Percentiles rank a stretch among this genome's conserved stretches.
Evolutionary conservation across 2,797 vertebrate species (phyloP).

Genomic region (Sebastes iracundus): DNA sequence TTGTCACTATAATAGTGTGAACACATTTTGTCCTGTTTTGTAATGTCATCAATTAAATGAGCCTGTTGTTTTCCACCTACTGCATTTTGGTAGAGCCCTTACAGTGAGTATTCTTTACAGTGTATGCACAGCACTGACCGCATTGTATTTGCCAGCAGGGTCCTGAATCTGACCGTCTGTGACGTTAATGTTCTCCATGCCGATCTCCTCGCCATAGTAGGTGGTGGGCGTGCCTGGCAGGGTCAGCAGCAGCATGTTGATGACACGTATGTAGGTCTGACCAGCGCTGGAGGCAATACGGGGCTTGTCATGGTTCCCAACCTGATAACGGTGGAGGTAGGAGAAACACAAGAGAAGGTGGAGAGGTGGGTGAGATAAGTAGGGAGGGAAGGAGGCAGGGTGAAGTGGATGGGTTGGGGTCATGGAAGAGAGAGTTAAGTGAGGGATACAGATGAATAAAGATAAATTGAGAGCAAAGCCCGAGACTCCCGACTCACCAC

Average conservation of each 20-base stretch:
- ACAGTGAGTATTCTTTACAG: neutral
- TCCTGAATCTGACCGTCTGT: constrained; percentile 79
- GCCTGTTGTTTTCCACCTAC: too few species aligned
- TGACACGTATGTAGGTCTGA: constrained; percentile 77
- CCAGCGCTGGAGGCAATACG: constrained; percentile 90
- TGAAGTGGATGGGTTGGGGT: neutral
- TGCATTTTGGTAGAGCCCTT: too few species aligned
- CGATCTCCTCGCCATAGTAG: constrained; percentile 98
- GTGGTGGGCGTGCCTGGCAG: constrained; percentile 94
- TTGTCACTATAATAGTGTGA: neutral
- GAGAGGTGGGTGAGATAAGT: neutral
- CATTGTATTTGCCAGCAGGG: constrained; percentile 69
- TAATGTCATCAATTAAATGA: constrained; percentile 1
- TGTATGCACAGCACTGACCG: constrained; percentile 61
- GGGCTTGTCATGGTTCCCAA: constrained; percentile 87
- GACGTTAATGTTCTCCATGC: constrained; percentile 89
- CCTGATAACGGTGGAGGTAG: constrained; percentile 72
- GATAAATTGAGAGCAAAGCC: neutral
- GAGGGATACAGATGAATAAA: neutral
- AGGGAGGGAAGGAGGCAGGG: neutral
- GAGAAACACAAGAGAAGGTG: neutral
- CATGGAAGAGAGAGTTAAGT: neutral
- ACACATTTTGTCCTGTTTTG: neutral
- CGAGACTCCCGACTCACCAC: constrained; percentile 82
- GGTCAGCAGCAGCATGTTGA: constrained; percentile 96